A percentile compares a stretch with the other conserved stretches of the same genome.
These are phyloP conservation scores for Rhagonycha lutea DNA, from an alignment of 2,888 invertebrate genomes.

Conservation along the genomic window DNA sequence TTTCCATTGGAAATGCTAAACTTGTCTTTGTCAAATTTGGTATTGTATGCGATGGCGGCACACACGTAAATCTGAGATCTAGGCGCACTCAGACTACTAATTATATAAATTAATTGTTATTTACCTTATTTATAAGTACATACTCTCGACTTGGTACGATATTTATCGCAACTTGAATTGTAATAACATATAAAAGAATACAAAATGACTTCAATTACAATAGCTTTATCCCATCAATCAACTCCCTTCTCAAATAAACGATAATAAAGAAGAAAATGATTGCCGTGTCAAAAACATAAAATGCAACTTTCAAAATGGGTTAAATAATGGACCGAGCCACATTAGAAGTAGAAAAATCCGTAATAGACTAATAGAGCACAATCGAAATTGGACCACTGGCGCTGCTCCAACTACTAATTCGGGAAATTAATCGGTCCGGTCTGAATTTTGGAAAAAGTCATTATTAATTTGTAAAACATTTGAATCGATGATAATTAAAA, in stretches of 20 bases:
- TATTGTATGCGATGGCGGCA: conserved; percentile 51
- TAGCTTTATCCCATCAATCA: conserved; percentile 1
- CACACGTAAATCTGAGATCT: conserved; percentile 52
- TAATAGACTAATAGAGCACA: not conserved
- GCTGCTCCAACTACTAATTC: not conserved
- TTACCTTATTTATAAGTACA: conserved; percentile 39
- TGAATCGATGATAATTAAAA: not conserved
- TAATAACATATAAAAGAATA: conserved; percentile 17
- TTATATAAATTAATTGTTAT: conserved; percentile 56
- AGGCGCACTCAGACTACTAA: conserved; percentile 52
- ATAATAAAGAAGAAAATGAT: not conserved
- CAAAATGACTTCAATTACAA: conserved; percentile 3
- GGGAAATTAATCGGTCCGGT: not conserved
- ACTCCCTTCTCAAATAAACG: not conserved
- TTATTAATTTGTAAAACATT: not conserved
- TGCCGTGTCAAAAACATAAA: not conserved
- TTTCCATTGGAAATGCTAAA: conserved; percentile 53
- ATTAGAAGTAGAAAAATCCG: not conserved
- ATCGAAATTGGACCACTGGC: not conserved
- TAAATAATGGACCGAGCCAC: not conserved
- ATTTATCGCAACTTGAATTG: conserved; percentile 24
- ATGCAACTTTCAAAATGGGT: not conserved
- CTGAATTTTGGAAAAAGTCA: not conserved
- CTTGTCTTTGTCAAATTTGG: conserved; percentile 56
- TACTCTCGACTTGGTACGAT: conserved; percentile 21